Base-by-base conservation (phyloP, 2,797 vertebrate genomes). In the Sitta carolinensis region DNA sequence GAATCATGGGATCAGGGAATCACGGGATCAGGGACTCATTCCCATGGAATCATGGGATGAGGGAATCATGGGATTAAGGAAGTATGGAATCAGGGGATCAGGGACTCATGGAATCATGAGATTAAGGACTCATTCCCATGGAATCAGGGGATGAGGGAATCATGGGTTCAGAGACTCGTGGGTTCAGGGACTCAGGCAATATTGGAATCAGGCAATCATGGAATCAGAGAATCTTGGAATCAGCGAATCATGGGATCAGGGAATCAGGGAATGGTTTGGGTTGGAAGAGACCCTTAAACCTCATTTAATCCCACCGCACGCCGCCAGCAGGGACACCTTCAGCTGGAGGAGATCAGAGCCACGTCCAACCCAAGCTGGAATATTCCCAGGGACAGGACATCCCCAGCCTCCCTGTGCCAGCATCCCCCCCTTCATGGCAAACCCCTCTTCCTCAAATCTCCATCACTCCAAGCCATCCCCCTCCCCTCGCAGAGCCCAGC, bases 281-380 rank as follows among this genome's bases (percentile, higher is more conserved):
- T 32, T 38, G 83, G 40, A 20, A 25, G 19, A 26, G 38, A 20
- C 52, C 20, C 50, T 54, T 9, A 23, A 36, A 10, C 54, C 27
- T 5, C 12, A 16, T 12, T 47, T 8, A 4, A 6, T 16, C 21
- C 85, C 27, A 5, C 3, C 16, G 4, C 2, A 1, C 32, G 29
- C 47, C n/a, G n/a, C 15, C 30, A 78, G 42, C 57, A 34, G 42
- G 42, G 34, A 17, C 54, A 10, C 19, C 36, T 32, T 32, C 50
- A 59, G 36, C 47, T 6, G 32, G 29, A 7, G 17, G 45, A 73
- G 21, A 7, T 12, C 62, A 27, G 20, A 54, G 62, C 54, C 34
- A 15, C 11, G 1, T 26, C 76, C 76, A 26, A 1, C 5, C 25
- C 16, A 3, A 30, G 5, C 3, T 0, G 6, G 77, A 20, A 36